Evolutionary conservation across 1,140 invertebrate species (phyloP).

Genomic region (Zeugodacus cucurbitae): DNA sequence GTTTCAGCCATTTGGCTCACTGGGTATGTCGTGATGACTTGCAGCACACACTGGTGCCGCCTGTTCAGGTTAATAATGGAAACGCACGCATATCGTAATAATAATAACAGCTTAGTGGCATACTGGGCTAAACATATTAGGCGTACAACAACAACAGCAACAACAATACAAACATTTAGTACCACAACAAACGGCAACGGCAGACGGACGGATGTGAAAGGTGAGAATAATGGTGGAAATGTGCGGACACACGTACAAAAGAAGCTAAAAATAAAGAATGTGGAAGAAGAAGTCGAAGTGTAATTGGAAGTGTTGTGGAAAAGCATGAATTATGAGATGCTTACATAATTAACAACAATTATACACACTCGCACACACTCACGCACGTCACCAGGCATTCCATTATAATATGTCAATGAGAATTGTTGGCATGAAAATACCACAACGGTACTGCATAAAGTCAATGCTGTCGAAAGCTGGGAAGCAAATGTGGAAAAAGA

Average conservation of each 20-base stretch:
- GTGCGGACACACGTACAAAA: constrained; percentile 4
- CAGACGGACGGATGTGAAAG: neutral
- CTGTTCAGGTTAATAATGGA: neutral
- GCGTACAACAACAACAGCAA: neutral
- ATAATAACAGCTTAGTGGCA: constrained; percentile 23
- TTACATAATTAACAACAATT: neutral
- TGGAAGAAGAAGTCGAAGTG: neutral
- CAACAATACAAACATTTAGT: neutral
- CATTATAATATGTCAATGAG: constrained; percentile 18
- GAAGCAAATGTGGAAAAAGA: neutral
- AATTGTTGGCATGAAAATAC: neutral
- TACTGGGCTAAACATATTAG: constrained; percentile 30
- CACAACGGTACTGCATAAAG: neutral
- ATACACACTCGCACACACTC: too few relatives aligned
- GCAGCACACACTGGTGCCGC: neutral
- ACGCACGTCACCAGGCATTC: neutral
- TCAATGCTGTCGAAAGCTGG: neutral
- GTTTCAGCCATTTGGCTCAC: neutral
- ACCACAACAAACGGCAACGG: neutral
- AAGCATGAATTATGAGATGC: neutral
- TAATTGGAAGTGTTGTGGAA: neutral
- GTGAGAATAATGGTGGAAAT: neutral
- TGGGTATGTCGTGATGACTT: neutral
- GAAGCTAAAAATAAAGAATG: neutral
- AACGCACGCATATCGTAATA: neutral